Conservation (phyloP, 2,797 vertebrate species). For the Gallinago stenura region DNA sequence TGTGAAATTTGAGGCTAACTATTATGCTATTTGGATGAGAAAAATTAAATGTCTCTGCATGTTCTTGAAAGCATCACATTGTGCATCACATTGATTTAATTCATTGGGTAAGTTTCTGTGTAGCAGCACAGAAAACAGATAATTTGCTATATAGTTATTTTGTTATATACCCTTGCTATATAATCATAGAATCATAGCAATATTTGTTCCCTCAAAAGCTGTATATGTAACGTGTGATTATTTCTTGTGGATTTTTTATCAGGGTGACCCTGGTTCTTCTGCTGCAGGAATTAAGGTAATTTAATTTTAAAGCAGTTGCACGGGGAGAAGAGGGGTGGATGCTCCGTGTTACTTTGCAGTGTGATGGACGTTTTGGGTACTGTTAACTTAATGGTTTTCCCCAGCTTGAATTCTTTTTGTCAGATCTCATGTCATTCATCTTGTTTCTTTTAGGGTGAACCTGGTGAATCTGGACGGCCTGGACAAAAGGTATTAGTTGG, state of each 20-base stretch:
- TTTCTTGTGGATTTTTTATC: constrained; percentile 67
- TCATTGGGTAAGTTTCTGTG: not conserved
- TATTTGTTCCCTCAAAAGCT: not conserved
- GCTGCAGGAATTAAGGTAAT: constrained; percentile 98
- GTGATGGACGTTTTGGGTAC: not conserved
- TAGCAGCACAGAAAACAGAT: not conserved
- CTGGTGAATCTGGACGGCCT: constrained; percentile 91
- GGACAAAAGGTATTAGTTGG: constrained; percentile 90
- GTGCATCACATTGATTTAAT: not conserved
- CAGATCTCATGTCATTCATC: not conserved
- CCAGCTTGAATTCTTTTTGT: not conserved
- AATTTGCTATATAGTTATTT: not conserved
- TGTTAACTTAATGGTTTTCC: fast-evolving
- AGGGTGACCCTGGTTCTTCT: constrained; percentile 97
- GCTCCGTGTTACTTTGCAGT: not conserved
- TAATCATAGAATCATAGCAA: not conserved
- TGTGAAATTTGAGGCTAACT: constrained; percentile 1
- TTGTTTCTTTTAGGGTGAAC: constrained; percentile 89
- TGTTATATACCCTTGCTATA: not conserved
- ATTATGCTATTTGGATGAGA: not conserved
- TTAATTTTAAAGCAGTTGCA: not conserved
- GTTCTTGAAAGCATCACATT: not conserved
- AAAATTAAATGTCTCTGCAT: not conserved
- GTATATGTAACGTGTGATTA: not conserved
- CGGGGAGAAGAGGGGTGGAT: not conserved